phyloP scores from a whole-genome alignment of 2,113 vertebrate species.

The Noturus placidus region DNA sequence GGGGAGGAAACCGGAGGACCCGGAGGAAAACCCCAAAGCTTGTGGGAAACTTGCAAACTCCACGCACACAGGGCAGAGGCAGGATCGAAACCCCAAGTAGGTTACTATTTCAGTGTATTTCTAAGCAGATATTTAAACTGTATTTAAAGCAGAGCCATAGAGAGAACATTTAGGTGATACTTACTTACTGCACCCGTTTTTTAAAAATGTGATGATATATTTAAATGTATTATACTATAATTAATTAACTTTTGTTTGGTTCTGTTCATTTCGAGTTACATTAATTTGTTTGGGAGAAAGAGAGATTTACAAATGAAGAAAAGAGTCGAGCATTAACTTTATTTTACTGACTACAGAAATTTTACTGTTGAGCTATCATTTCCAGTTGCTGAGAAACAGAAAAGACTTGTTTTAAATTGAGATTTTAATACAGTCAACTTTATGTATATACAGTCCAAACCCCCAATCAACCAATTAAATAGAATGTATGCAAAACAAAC shows the following conservation, averaged over 20 bases:
- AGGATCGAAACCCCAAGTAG: too few relatives aligned
- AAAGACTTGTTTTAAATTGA: background rate
- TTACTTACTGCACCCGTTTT: background rate
- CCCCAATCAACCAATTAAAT: background rate
- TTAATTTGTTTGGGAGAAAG: background rate
- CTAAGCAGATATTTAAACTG: background rate
- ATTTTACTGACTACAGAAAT: background rate
- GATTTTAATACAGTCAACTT: conserved; percentile 18
- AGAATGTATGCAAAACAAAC: background rate
- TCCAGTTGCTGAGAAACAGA: background rate
- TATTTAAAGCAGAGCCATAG: background rate
- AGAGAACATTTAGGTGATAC: background rate
- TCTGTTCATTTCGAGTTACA: background rate
- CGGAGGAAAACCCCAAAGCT: too few relatives aligned
- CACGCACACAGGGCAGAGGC: too few relatives aligned
- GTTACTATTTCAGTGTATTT: background rate
- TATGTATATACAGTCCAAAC: background rate
- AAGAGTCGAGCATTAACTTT: background rate
- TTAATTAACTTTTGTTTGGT: background rate
- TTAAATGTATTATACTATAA: background rate
- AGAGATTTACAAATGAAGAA: background rate
- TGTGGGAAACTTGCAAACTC: too few relatives aligned
- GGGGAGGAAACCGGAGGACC: too few relatives aligned
- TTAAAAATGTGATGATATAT: background rate
- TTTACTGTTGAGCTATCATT: background rate